Percentiles rank a stretch among this genome's conserved stretches.
phyloP scores from a whole-genome alignment of 2,113 vertebrate species.

The Malurus elegans region DNA sequence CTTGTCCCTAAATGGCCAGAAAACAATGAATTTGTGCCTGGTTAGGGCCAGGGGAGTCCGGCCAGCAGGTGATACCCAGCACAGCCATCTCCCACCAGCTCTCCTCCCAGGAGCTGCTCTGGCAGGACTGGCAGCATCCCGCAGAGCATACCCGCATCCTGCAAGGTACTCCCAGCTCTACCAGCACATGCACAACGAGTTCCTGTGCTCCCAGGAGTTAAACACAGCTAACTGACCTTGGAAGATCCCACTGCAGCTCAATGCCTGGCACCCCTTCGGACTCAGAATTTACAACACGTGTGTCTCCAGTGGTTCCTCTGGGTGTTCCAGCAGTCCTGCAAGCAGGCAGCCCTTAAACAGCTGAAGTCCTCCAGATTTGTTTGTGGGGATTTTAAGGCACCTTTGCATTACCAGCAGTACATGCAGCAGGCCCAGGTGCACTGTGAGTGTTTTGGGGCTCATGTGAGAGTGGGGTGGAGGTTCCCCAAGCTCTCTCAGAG shows the following conservation, averaged over 20 bases:
- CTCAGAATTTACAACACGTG: background rate
- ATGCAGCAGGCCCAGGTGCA: background rate
- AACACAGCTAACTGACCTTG: background rate
- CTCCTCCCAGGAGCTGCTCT: accelerated
- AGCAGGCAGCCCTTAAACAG: background rate
- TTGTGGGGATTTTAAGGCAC: background rate
- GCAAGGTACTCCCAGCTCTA: background rate
- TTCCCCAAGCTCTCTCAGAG: background rate
- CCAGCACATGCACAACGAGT: background rate
- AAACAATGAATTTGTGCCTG: background rate
- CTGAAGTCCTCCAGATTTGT: background rate
- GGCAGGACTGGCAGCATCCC: background rate
- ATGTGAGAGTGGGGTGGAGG: background rate
- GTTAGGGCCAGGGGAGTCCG: background rate
- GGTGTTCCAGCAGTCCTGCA: background rate
- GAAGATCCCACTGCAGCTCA: background rate
- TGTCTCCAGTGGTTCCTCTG: background rate
- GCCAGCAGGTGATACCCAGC: background rate
- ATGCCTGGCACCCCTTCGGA: background rate
- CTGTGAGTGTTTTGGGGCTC: background rate
- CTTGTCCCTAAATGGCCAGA: background rate
- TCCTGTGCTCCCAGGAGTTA: background rate
- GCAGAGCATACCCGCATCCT: no score
- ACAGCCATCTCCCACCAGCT: background rate
- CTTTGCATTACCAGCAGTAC: background rate